Conservation (phyloP, 2,888 invertebrate genomes). For the Bombylius discolor region DNA sequence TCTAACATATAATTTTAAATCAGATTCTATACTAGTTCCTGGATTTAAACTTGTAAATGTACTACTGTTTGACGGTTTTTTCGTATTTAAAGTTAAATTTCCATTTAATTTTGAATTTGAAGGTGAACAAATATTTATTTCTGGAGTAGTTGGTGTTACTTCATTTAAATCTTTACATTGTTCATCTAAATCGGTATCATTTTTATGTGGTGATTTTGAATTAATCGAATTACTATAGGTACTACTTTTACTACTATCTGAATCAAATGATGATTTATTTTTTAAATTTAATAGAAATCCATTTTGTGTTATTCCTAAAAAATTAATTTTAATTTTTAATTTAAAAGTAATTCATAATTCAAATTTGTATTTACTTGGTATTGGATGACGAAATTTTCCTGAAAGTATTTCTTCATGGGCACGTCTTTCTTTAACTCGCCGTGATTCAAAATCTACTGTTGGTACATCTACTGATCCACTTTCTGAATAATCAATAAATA, state of each 20-base stretch:
- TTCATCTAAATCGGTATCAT: slow-evolving; percentile 21
- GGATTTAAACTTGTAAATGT: slow-evolving; percentile 44
- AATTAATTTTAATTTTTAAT: background rate
- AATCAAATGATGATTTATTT: slow-evolving; percentile 22
- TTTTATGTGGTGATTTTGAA: slow-evolving; percentile 20
- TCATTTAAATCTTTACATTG: slow-evolving; percentile 26
- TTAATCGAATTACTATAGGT: slow-evolving; percentile 26
- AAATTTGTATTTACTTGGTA: slow-evolving; percentile 23
- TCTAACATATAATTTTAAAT: slow-evolving; percentile 34
- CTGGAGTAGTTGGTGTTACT: slow-evolving; percentile 20
- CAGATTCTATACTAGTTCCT: slow-evolving; percentile 44
- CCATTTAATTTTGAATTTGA: background rate
- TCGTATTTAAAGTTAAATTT: slow-evolving; percentile 17
- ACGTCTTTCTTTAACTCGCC: slow-evolving; percentile 34
- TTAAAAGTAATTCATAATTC: background rate
- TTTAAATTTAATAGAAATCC: slow-evolving; percentile 11
- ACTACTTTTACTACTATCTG: slow-evolving; percentile 18
- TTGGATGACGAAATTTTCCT: slow-evolving; percentile 34
- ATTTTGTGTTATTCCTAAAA: slow-evolving; percentile 9
- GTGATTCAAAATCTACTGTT: slow-evolving; percentile 35
- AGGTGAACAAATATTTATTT: slow-evolving; percentile 33
- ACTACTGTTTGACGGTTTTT: slow-evolving; percentile 39
- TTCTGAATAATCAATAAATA: slow-evolving; percentile 17
- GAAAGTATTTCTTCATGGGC: slow-evolving; percentile 37
- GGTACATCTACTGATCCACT: slow-evolving; percentile 36